Evolutionary conservation across 2,797 vertebrate genomes (phyloP).

Genomic region (Pangasius macronema): DNA sequence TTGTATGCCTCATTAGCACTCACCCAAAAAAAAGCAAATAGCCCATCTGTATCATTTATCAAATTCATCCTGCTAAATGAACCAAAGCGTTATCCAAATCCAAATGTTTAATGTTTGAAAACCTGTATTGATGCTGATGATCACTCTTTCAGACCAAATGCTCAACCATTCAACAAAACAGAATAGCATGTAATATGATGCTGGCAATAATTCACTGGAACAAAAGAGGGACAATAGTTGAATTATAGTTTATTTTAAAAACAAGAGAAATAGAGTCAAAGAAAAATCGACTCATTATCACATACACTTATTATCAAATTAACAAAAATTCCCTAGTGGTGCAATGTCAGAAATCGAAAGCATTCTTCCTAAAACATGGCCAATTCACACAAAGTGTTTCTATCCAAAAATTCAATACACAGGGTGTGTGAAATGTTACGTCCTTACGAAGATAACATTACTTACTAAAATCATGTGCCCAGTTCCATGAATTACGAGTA

Average conservation of each 20-base stretch:
- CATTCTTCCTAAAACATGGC: not conserved
- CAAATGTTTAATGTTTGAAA: not conserved
- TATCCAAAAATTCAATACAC: too few species aligned
- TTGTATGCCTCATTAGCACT: slow-evolving; percentile 25
- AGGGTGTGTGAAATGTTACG: too few species aligned
- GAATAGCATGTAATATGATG: not conserved
- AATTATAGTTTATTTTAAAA: not conserved
- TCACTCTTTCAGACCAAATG: slow-evolving; percentile 11
- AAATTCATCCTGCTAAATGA: slow-evolving; percentile 29
- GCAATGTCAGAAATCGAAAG: not conserved
- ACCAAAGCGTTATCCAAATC: not conserved
- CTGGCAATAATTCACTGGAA: not conserved
- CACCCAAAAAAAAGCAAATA: slow-evolving; percentile 19
- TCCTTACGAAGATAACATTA: too few species aligned
- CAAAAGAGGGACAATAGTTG: not conserved
- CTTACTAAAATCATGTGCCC: too few species aligned
- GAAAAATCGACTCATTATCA: not conserved
- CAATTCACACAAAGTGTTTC: not conserved
- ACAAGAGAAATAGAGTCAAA: not conserved
- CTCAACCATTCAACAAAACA: not conserved
- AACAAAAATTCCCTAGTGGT: not conserved
- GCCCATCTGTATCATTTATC: slow-evolving; percentile 31
- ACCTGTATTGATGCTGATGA: not conserved
- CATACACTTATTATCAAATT: not conserved
- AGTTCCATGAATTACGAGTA: not conserved